Percentiles rank a stretch among this genome's conserved stretches.
These are phyloP conservation scores for Mythimna lalbum DNA, from an alignment of 2,888 invertebrate genomes.

Conservation along the genomic window DNA sequence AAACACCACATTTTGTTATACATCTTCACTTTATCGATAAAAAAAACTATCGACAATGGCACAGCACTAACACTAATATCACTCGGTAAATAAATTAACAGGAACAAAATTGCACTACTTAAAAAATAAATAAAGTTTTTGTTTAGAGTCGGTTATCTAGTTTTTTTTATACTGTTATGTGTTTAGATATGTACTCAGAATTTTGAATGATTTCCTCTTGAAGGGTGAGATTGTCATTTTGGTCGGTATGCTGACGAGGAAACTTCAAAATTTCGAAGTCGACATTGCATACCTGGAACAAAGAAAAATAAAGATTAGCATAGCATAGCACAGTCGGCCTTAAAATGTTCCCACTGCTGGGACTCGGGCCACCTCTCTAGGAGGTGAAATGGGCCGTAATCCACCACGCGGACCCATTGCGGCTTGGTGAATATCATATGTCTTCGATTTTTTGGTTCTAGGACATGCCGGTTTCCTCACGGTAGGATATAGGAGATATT, in stretches of 20 bases:
- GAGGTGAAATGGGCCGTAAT: no score
- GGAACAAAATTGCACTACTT: conserved; percentile 69
- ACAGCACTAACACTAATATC: conserved; percentile 84
- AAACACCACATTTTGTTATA: conserved; percentile 76
- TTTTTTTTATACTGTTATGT: conserved; percentile 75
- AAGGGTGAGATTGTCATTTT: conserved; percentile 82
- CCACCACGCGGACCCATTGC: no score
- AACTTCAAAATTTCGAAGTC: conserved; percentile 64
- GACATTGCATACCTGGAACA: conserved; percentile 79
- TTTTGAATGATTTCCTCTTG: conserved; percentile 82
- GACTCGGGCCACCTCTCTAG: no score
- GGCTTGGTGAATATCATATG: no score
- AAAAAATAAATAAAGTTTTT: conserved; percentile 62
- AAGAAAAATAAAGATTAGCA: conserved; percentile 60
- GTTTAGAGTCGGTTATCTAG: conserved; percentile 59
- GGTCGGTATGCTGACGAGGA: conserved; percentile 71
- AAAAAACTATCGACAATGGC: conserved; percentile 67
- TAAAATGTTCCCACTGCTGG: no score
- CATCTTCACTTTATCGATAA: conserved; percentile 70
- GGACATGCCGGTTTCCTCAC: no score
- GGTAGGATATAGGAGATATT: no score
- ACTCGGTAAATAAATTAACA: conserved; percentile 78
- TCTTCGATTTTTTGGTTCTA: no score
- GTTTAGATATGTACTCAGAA: conserved; percentile 82
- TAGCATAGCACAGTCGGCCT: no score